Percentiles rank a stretch among this genome's conserved stretches.
Conservation (phyloP, 2,888 invertebrate species). For the Cepaea hortensis region DNA sequence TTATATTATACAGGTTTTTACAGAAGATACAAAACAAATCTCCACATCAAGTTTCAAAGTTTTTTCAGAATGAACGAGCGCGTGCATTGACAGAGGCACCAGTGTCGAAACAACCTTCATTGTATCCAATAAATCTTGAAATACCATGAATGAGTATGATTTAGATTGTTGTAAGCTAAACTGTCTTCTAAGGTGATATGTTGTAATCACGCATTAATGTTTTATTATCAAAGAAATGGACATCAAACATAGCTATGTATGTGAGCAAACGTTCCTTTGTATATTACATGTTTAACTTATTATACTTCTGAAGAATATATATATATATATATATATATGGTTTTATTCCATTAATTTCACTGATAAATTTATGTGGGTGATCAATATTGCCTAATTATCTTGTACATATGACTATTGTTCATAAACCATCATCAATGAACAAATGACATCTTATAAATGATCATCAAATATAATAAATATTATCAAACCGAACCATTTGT, state of each 20-base stretch:
- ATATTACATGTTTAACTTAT: too few species aligned
- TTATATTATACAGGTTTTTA: neutral
- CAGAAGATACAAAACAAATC: conserved; percentile 2
- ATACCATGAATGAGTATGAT: neutral
- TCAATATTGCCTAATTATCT: too few species aligned
- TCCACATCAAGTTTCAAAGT: neutral
- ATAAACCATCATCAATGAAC: too few species aligned
- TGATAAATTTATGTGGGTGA: too few species aligned
- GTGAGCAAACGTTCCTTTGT: neutral
- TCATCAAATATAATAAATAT: too few species aligned
- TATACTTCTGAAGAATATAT: too few species aligned
- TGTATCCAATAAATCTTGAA: neutral
- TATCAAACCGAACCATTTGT: too few species aligned
- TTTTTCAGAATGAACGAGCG: neutral
- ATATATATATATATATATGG: too few species aligned
- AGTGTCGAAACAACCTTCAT: neutral
- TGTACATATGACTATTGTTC: too few species aligned
- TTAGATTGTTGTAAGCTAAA: neutral
- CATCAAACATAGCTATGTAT: neutral
- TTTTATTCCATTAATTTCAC: too few species aligned
- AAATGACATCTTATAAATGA: too few species aligned
- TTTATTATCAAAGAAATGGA: neutral
- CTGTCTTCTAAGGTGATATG: neutral
- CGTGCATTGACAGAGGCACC: neutral
- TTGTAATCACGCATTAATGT: neutral